phyloP scores from a whole-genome alignment of 2,888 invertebrate genomes.

The Meliscaeva auricollis region DNA sequence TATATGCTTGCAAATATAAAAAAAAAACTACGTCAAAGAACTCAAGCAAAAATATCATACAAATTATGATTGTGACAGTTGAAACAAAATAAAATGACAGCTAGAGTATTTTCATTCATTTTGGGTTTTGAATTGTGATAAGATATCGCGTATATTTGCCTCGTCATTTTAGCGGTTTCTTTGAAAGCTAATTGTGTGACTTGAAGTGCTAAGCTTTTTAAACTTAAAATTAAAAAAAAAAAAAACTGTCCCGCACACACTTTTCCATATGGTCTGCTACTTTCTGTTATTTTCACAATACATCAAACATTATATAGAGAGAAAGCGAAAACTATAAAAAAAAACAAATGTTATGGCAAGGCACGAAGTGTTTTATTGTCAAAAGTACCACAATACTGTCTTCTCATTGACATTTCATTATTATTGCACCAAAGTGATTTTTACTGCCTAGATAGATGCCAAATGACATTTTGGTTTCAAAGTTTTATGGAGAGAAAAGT shows the following conservation, averaged over 20 bases:
- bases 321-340: constrained; percentile 15
- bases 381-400: constrained; percentile 1
- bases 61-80: neutral
- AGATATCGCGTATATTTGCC: neutral
- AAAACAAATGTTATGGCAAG: neutral
- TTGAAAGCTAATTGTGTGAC: constrained; percentile 1
- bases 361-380: neutral
- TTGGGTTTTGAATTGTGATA: neutral
- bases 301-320: neutral
- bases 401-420: constrained; percentile 20
- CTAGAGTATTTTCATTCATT: neutral
- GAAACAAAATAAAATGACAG: neutral
- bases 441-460: constrained; percentile 1
- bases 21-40: constrained; percentile 10
- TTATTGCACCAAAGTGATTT: neutral
- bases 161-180: constrained; percentile 18
- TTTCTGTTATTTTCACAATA: neutral
- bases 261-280: neutral
- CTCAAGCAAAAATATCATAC: neutral
- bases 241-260: constrained; percentile 6
- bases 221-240: neutral
- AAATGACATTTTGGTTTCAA: neutral
- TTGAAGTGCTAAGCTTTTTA: constrained; percentile 26
- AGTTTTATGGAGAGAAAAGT: neutral
- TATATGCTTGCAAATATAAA: neutral